A percentile compares a stretch with the other conserved stretches of the same genome.
These are phyloP conservation scores for Beroe ovata DNA, from an alignment of 37 sponge, comb jelly and placozoan species.

Conservation along the genomic window DNA sequence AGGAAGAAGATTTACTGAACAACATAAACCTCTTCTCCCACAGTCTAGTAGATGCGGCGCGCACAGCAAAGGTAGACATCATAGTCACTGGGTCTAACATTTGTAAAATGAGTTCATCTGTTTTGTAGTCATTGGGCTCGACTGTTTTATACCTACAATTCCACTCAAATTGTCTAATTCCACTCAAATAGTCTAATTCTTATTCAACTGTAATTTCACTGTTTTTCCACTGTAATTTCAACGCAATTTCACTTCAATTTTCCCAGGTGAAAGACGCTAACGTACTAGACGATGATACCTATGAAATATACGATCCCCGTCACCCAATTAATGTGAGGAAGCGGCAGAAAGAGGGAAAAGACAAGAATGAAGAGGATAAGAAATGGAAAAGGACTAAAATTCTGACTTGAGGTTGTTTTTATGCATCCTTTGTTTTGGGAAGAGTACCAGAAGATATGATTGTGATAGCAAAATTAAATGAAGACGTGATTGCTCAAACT, in stretches of 20 bases:
- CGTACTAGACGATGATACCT: conserved; percentile 79
- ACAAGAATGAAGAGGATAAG: conserved; percentile 26
- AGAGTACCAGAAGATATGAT: no score
- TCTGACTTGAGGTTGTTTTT: conserved; percentile 39
- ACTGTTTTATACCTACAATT: no score
- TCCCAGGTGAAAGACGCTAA: conserved; percentile 86
- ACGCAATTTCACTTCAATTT: not conserved
- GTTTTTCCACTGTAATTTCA: no score
- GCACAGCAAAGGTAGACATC: conserved; percentile 52
- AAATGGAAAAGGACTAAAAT: conserved; percentile 50
- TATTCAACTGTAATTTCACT: no score
- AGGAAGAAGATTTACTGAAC: conserved; percentile 48
- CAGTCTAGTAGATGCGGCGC: conserved; percentile 12
- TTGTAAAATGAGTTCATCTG: no score
- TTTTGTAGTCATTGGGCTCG: no score
- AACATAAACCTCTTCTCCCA: conserved; percentile 28
- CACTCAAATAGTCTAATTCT: no score
- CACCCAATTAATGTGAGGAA: conserved; percentile 91
- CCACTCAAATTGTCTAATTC: no score
- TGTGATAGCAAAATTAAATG: no score
- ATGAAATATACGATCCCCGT: conserved; percentile 96
- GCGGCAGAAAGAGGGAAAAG: conserved; percentile 69
- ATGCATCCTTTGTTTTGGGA: no score
- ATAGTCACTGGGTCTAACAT: no score
- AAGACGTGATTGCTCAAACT: no score